These are phyloP conservation scores for Dinoponera quadriceps DNA, from an alignment of 1,140 invertebrate genomes.

Conservation along the genomic window DNA sequence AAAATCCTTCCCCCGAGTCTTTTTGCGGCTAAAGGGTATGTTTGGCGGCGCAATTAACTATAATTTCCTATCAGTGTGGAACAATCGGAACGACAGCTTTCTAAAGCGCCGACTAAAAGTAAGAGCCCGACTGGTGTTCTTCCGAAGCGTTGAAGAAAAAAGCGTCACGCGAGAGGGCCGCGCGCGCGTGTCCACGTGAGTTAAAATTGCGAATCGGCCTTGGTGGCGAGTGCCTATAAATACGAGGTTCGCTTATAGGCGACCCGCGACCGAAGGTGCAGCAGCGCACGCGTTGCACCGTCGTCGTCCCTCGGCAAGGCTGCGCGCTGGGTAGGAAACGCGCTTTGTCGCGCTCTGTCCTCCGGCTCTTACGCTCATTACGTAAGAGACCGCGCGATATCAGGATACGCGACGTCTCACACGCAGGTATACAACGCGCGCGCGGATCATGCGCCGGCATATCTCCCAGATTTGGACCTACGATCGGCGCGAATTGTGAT, in stretches of 20 bases:
- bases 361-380: conserved; percentile 39
- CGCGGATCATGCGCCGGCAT: no score
- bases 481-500: no score
- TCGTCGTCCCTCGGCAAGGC: conserved; percentile 46
- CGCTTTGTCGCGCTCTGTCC: neutral
- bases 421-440: neutral
- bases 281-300: conserved; percentile 41
- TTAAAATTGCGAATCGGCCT: conserved; percentile 60
- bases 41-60: no score
- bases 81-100: neutral
- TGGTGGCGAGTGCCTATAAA: conserved; percentile 53
- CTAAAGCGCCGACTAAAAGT: neutral
- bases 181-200: conserved; percentile 54
- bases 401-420: conserved; percentile 12
- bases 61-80: no score
- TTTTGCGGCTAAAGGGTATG: no score
- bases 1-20: no score
- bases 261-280: conserved; percentile 49
- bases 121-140: conserved; percentile 3
- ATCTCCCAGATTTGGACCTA: no score
- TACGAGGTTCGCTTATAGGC: conserved; percentile 55
- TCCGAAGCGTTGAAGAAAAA: conserved; percentile 14
- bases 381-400: conserved; percentile 42
- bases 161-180: conserved; percentile 37
- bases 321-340: conserved; percentile 44